These are phyloP conservation scores for Luscinia megarhynchos DNA, from an alignment of 2,797 vertebrate species.

Conservation along the genomic window DNA sequence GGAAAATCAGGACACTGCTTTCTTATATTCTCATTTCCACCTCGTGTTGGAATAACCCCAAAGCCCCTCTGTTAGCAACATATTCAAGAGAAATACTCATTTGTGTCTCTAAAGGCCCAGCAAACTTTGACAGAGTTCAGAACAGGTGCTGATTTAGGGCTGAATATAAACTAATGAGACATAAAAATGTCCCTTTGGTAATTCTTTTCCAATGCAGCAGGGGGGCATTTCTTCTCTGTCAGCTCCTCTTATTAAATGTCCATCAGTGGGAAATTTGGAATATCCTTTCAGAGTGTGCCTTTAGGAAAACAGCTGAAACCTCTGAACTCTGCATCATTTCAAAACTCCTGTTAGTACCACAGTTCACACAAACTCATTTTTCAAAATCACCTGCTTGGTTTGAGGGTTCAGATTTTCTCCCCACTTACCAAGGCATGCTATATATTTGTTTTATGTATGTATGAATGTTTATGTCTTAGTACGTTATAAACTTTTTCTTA, in stretches of 20 bases:
- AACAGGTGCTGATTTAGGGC: not conserved
- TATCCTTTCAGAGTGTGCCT: not conserved
- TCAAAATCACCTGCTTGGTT: not conserved
- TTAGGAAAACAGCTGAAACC: not conserved
- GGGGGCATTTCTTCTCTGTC: constrained; percentile 30
- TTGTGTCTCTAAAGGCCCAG: not conserved
- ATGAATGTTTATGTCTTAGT: too few species aligned
- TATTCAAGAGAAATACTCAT: not conserved
- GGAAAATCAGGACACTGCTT: not conserved
- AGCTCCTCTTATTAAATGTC: constrained; percentile 46
- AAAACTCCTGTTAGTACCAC: not conserved
- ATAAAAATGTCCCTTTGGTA: constrained; percentile 29
- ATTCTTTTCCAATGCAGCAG: constrained; percentile 33
- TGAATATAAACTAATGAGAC: constrained; percentile 58
- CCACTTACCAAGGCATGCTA: not conserved
- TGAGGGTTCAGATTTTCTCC: not conserved
- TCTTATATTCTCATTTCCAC: not conserved
- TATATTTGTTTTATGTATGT: not conserved
- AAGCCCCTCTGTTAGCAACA: not conserved
- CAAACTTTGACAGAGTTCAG: not conserved
- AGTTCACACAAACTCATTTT: not conserved
- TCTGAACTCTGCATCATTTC: not conserved
- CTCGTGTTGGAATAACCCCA: not conserved
- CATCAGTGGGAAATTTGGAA: constrained; percentile 15
- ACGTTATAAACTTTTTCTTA: not conserved